Base-by-base conservation (phyloP, 2,888 invertebrate species). In the Zaprionus obscuricornis region DNA sequence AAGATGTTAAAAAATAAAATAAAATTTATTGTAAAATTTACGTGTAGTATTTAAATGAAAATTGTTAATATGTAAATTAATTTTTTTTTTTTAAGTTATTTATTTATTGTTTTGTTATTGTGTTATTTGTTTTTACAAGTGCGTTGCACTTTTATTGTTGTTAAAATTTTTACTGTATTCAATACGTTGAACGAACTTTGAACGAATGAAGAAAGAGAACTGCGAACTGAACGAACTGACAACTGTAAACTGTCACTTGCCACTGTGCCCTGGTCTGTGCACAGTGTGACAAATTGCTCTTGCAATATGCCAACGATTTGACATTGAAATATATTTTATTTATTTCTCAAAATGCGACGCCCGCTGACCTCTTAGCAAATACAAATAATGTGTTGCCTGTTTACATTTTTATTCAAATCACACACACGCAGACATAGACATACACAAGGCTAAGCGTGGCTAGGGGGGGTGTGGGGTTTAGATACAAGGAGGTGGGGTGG, bases 121-220 rank as follows among this genome's bases (percentile, higher is more conserved):
- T 56, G 27, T 64, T 50, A 46, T 52, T 50, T 36, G 36, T 34
- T 49, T 40, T 18, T 26, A 17, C 34, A 47, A 59, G 62, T 58
- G 66, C 64, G 65, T 37, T 74, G 68, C 66, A 62, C 72, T 69
- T 52, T 33, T 18, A 22, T 29, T n/a, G 20, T 18, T 29, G 24
- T 26, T 8, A 5, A 24, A 13, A 22, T 13, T 40, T 34, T 14
- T 56, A 60, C 49, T 56, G 52, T 51, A 71, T 57, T 60, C 66
- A 69, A 71, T 71, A 69, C 79, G 76, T 76, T 74, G 55, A 82
- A 77, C 77, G 74, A 81, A 73, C 79, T 79, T 79, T 68, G 26
- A 43, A 39, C 24, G 26, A 36, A 8, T 5, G 31, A 36, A 39
- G 20, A 17, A 11, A 10, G n/a, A n/a, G 11, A 24, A 17, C 42